Base-by-base conservation (phyloP, 2,113 vertebrate genomes). In the Prochilodus magdalenae region DNA sequence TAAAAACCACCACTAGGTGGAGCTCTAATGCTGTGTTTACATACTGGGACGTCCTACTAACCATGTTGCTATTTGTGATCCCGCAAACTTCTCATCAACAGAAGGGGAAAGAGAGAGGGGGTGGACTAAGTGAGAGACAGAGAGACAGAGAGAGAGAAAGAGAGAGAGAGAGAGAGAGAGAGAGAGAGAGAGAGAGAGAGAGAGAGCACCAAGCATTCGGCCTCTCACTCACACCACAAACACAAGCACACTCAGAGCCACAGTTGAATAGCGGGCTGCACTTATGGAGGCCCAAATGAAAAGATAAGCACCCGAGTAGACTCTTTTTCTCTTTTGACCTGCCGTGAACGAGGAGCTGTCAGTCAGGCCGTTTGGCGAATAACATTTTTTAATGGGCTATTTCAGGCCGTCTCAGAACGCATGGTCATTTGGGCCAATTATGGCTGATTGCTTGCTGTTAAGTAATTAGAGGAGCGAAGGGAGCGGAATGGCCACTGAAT, bases 1-100 rank as follows among this genome's bases (percentile, higher is more conserved):
- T 24, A 70, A n/a, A 3, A 13, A 0, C 5, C 22, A 73, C 22
- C 93, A 91, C 90, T 84, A 91, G 91, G 90, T 88, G 91, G 90
- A 88, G 88, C 86, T 90, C 89, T 83, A 87, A 92, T 79, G 90
- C 89, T 90, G 79, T 88, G 47, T 70, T 86, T 86, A 13, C 26
- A 15, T 0, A 4, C 0, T 10, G 59, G 6, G 75, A 63, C 22
- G 74, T 30, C 44, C 44, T n/a, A 18, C 15, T 57, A 71, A 51
- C 11, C 20, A 24, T 65, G 75, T 10, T 66, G 33, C 26, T 77
- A 67, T 49, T 75, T 33, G 44, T 74, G 63, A 67, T 67, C 70
- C 29, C 27, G 13, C 33, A 80, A 36, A 73, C 27, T 65, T 80
- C 40, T 30, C 59, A 63, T 73, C n/a, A 53, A 51, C 55, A 73